Conservation (phyloP, 2,797 vertebrate species). For the Tamandua tetradactyla region DNA sequence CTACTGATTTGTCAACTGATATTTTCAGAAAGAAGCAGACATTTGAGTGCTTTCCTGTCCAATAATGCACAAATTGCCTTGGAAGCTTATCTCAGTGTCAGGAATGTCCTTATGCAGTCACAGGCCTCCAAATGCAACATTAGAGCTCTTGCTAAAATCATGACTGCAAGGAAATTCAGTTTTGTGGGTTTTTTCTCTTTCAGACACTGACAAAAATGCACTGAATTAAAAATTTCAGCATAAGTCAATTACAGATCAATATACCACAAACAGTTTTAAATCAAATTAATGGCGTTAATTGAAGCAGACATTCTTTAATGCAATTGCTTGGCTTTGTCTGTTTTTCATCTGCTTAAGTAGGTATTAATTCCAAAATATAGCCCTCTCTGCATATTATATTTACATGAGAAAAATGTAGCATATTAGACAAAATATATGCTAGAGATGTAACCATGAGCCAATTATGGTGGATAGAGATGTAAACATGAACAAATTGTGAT, state of each 20-base stretch:
- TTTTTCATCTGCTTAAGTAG: conserved; percentile 53
- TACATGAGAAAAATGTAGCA: not conserved
- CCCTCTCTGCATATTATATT: not conserved
- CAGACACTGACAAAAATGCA: conserved; percentile 48
- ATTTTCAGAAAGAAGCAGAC: conserved; percentile 7
- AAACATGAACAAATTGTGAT: not conserved
- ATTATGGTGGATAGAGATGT: not conserved
- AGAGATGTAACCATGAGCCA: not conserved
- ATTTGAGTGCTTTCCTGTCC: conserved; percentile 54
- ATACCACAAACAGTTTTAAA: conserved; percentile 53
- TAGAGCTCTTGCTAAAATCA: conserved; percentile 43
- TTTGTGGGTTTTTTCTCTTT: conserved; percentile 44
- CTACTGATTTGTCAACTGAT: conserved; percentile 13
- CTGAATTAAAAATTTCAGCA: conserved; percentile 63
- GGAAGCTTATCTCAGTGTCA: not conserved
- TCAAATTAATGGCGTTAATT: conserved; percentile 3
- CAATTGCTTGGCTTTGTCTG: not conserved
- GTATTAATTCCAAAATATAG: conserved; percentile 50
- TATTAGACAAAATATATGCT: not conserved
- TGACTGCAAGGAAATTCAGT: conserved; percentile 48
- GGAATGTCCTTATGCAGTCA: conserved; percentile 23
- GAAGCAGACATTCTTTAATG: conserved; percentile 33
- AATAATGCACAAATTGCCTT: conserved; percentile 35
- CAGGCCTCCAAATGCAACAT: conserved; percentile 32
- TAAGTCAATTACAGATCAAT: conserved; percentile 61